These are phyloP conservation scores for Turnix velox DNA, from an alignment of 2,113 vertebrate genomes.

Conservation along the genomic window DNA sequence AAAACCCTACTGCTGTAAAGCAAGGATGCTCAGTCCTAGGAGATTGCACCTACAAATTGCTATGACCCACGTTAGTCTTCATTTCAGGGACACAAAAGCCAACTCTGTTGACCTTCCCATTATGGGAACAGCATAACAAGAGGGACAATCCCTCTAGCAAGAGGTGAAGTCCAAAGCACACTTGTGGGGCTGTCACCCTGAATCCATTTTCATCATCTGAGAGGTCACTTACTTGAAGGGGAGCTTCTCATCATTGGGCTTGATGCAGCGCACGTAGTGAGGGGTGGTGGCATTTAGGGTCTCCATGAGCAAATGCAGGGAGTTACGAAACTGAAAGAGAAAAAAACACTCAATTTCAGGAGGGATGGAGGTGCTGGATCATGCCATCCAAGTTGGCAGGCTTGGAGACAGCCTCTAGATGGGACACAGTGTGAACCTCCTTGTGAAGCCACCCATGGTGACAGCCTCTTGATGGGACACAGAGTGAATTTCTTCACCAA, in stretches of 20 bases:
- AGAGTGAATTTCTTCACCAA: accelerated
- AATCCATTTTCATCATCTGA: accelerated
- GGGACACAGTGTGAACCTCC: no score
- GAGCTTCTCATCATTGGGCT: conserved; percentile 90
- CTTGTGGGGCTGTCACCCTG: accelerated
- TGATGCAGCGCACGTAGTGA: conserved; percentile 96
- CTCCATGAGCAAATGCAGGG: conserved; percentile 91
- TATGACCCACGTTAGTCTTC: not conserved
- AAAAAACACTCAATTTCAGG: not conserved
- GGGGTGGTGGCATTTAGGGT: conserved; percentile 93
- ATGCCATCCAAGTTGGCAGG: not conserved
- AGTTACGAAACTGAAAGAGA: conserved; percentile 85
- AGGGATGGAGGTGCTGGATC: not conserved
- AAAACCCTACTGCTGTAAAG: not conserved
- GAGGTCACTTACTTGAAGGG: conserved; percentile 84
- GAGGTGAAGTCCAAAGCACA: not conserved
- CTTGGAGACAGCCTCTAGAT: not conserved
- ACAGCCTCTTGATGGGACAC: not conserved
- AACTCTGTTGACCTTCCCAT: not conserved
- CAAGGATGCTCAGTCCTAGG: not conserved
- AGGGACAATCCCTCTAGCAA: not conserved
- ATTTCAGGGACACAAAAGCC: not conserved
- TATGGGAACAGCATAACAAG: accelerated
- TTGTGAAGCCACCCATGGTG: not conserved
- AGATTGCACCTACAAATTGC: not conserved